Evolutionary conservation across 2,113 vertebrate species (phyloP).

Genomic region (Atherinomorus stipes): DNA sequence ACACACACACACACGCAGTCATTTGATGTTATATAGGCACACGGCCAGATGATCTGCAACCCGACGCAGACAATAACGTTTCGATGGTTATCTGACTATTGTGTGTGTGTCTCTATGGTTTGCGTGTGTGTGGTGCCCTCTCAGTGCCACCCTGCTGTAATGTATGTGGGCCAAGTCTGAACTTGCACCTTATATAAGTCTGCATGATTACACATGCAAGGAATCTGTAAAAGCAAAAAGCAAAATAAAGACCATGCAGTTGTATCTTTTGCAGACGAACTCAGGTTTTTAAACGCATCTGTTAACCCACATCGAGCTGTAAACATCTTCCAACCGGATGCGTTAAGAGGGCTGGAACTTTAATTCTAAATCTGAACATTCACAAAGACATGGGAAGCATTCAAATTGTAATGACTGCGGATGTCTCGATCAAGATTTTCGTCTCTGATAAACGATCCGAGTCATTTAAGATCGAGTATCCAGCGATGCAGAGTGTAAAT

Average conservation of each 20-base stretch:
- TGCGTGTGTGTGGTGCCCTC: constrained; percentile 15
- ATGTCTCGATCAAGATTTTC: too few species aligned
- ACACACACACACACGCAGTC: background rate
- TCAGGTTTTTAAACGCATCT: too few species aligned
- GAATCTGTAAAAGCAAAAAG: background rate
- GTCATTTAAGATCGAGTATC: too few species aligned
- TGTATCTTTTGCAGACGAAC: background rate
- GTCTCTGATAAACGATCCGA: too few species aligned
- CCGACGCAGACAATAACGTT: constrained; percentile 29
- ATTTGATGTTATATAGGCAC: constrained; percentile 15
- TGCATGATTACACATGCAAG: background rate
- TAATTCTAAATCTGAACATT: too few species aligned
- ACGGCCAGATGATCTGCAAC: constrained; percentile 24
- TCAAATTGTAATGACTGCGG: too few species aligned
- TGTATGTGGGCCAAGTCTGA: constrained; percentile 38
- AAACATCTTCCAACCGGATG: background rate
- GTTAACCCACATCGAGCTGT: too few species aligned
- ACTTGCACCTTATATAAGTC: constrained; percentile 40
- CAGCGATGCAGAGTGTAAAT: too few species aligned
- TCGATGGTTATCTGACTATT: constrained; percentile 45
- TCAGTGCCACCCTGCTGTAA: constrained; percentile 22
- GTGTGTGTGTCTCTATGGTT: constrained; percentile 25
- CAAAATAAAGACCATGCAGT: background rate
- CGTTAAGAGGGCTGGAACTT: too few species aligned
- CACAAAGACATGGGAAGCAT: too few species aligned